Percentiles rank a stretch among this genome's conserved stretches.
Evolutionary conservation across 2,888 invertebrate genomes (phyloP).

Genomic region (Neoitamus cyanurus): DNA sequence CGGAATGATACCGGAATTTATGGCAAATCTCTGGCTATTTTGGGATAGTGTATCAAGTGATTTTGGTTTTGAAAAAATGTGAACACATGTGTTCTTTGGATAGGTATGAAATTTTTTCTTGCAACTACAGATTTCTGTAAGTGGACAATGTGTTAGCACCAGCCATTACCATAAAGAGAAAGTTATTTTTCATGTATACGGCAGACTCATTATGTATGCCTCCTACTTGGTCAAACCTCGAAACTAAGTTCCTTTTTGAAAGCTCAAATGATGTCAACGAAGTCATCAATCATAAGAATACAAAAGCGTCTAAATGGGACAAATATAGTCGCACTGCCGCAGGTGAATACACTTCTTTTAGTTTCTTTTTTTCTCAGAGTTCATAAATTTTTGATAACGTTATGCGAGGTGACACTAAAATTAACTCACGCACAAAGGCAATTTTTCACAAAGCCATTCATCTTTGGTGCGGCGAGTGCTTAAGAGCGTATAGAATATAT

Average conservation of each 20-base stretch:
- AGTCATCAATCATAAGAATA: background rate
- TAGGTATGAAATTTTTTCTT: background rate
- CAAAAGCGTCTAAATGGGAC: background rate
- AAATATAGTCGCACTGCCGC: background rate
- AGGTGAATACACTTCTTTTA: background rate
- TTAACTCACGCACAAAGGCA: slow-evolving; percentile 5
- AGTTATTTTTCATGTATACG: background rate
- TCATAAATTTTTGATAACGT: slow-evolving; percentile 5
- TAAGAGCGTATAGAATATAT: background rate
- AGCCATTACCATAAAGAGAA: background rate
- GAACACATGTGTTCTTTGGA: background rate
- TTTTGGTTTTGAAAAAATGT: background rate
- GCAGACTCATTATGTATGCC: too few relatives aligned
- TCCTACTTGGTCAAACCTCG: background rate
- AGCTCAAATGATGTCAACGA: background rate
- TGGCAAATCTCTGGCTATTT: background rate
- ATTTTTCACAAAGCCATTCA: slow-evolving; percentile 1
- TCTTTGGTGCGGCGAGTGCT: background rate
- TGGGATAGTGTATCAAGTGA: background rate
- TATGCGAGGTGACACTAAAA: background rate
- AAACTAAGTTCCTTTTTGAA: background rate
- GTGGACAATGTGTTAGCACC: background rate
- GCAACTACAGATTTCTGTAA: background rate
- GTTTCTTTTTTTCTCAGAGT: background rate
- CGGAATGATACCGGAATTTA: slow-evolving; percentile 16